phyloP scores from a whole-genome alignment of 2,113 vertebrate species.

The Synodontis membranacea region DNA sequence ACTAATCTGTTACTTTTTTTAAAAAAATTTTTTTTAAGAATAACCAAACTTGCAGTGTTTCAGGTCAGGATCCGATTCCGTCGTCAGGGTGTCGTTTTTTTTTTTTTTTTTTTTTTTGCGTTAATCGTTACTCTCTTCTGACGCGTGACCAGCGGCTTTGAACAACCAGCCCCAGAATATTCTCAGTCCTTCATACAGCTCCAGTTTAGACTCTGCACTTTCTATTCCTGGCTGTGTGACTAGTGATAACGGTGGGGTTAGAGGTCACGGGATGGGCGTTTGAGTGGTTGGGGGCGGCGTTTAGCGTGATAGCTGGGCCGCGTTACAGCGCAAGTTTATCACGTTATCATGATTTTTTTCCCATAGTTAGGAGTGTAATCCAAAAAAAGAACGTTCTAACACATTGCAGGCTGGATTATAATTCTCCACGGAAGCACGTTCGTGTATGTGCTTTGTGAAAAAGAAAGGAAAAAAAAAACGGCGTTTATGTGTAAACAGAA shows the following conservation, averaged over 20 bases:
- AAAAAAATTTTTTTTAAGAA: background rate
- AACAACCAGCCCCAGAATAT: background rate
- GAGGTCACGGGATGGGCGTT: conserved; percentile 40
- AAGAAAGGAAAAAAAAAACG: background rate
- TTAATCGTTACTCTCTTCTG: background rate
- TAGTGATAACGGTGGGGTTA: conserved; percentile 45
- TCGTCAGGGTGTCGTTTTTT: too few relatives aligned
- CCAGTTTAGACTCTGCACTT: background rate
- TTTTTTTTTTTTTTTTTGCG: too few relatives aligned
- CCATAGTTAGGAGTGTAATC: background rate
- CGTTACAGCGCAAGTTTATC: background rate
- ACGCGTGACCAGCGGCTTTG: background rate
- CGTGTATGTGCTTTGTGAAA: background rate
- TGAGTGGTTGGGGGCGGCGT: background rate
- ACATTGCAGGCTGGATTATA: background rate
- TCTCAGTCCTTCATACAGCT: background rate
- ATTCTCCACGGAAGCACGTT: background rate
- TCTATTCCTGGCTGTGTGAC: background rate
- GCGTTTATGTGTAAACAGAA: background rate
- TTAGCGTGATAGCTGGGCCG: background rate
- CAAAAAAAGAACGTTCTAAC: background rate
- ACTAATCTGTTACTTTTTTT: background rate
- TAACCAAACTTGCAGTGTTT: background rate
- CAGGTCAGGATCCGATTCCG: background rate
- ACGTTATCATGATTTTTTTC: background rate